A percentile compares a stretch with the other conserved stretches of the same genome.
phyloP scores from a whole-genome alignment of 2,113 vertebrate genomes.

The Python bivittatus region DNA sequence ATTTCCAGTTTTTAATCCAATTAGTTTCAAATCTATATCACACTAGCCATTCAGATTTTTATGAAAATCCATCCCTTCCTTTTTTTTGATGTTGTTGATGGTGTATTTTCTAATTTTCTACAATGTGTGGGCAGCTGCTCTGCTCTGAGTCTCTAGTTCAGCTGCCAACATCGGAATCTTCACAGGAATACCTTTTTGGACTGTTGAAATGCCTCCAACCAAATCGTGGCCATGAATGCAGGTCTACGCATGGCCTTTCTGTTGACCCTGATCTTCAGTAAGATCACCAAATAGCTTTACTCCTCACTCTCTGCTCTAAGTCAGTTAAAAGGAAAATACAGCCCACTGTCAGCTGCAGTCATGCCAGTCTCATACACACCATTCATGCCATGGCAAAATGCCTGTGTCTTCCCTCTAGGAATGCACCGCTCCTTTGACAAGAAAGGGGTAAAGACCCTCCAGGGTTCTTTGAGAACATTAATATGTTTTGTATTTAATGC shows the following conservation, averaged over 20 bases:
- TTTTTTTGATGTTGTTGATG: not conserved
- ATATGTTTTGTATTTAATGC: conserved; percentile 84
- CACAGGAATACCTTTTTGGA: not conserved
- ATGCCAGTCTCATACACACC: conserved; percentile 49
- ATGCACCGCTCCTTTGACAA: conserved; percentile 72
- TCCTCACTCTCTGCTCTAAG: conserved; percentile 47
- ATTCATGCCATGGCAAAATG: conserved; percentile 54
- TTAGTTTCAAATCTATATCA: not conserved
- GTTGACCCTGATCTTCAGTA: conserved; percentile 7
- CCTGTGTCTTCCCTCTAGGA: conserved; percentile 67
- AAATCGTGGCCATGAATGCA: not conserved
- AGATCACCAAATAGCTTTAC: conserved; percentile 41
- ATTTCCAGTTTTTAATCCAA: not conserved
- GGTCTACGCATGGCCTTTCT: not conserved
- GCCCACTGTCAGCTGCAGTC: conserved; percentile 35
- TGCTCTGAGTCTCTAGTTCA: not conserved
- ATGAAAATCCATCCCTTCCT: not conserved
- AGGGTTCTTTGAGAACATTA: conserved; percentile 77
- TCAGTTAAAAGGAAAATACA: conserved; percentile 41
- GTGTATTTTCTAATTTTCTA: not conserved
- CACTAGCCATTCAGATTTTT: not conserved
- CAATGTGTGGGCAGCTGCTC: too few relatives aligned
- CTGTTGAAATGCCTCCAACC: not conserved
- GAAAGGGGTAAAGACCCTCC: conserved; percentile 79
- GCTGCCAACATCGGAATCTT: not conserved